phyloP scores from a whole-genome alignment of 2,113 vertebrate genomes.

The Mus pahari region DNA sequence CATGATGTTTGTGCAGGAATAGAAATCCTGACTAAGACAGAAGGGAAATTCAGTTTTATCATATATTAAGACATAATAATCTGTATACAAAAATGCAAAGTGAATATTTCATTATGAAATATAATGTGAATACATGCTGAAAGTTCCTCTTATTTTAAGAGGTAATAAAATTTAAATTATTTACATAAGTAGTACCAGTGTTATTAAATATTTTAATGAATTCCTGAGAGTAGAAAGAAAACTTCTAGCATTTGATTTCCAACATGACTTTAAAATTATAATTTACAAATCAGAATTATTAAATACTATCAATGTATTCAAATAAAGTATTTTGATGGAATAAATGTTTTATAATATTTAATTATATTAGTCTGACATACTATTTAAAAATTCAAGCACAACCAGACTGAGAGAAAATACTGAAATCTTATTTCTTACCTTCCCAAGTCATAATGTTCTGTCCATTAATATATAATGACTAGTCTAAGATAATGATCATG shows the following conservation, averaged over 20 bases:
- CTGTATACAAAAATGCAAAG: not conserved
- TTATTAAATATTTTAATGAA: not conserved
- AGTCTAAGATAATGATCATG: not conserved
- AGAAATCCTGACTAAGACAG: no score
- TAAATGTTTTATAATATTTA: not conserved
- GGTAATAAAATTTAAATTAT: not conserved
- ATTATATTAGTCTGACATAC: not conserved
- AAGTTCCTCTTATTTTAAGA: not conserved
- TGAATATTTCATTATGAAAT: not conserved
- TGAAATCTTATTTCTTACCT: not conserved
- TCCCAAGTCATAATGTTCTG: not conserved
- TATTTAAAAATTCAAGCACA: slow-evolving; percentile 11
- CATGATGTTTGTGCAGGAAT: no score
- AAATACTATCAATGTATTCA: slow-evolving; percentile 3
- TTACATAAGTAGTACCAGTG: not conserved
- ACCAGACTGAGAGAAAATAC: not conserved
- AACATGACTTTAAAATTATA: not conserved
- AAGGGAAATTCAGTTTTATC: not conserved
- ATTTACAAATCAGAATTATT: not conserved
- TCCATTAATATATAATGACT: not conserved
- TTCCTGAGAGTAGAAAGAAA: not conserved
- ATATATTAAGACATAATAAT: not conserved
- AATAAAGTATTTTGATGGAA: not conserved
- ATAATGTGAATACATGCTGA: not conserved
- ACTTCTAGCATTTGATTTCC: not conserved